Percentiles rank a stretch among this genome's conserved stretches.
Evolutionary conservation across 2,113 vertebrate species (phyloP).

Genomic region (Zeus faber): DNA sequence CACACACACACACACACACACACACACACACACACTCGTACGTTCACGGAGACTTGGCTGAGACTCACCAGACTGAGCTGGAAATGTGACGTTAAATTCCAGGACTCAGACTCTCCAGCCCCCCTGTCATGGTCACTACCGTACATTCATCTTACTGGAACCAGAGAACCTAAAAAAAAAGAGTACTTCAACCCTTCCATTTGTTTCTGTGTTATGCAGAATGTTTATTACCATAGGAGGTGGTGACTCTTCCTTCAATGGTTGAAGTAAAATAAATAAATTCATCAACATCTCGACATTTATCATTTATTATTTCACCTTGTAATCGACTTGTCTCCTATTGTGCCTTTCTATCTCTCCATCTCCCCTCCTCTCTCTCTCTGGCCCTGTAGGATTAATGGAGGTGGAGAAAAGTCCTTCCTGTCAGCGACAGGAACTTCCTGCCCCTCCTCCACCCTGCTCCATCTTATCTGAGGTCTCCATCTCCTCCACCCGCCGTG

Average conservation of each 20-base stretch:
- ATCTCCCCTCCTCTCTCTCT: constrained; percentile 26
- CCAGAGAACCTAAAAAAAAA: no score
- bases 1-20: constrained; percentile 8
- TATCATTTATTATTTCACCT: not conserved
- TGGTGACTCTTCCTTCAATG: no score
- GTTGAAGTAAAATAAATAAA: no score
- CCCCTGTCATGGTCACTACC: no score
- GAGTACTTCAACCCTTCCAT: no score
- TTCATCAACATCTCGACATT: no score
- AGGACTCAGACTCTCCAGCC: no score
- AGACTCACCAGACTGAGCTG: not conserved
- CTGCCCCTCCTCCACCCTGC: constrained; percentile 14
- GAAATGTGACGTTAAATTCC: no score
- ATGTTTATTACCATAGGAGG: no score
- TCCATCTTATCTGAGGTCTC: constrained; percentile 5
- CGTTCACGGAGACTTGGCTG: not conserved
- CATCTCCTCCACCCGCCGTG: constrained; percentile 9
- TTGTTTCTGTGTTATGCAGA: no score
- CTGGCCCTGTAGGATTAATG: constrained; percentile 20
- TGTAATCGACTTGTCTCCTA: not conserved
- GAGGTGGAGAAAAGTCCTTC: constrained; percentile 53
- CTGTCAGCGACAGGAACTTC: constrained; percentile 49
- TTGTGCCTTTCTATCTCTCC: constrained; percentile 7
- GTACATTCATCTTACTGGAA: no score
- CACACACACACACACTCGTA: not conserved